phyloP scores from a whole-genome alignment of 2,797 vertebrate genomes.

The Tokudaia tokunoshimensis region DNA sequence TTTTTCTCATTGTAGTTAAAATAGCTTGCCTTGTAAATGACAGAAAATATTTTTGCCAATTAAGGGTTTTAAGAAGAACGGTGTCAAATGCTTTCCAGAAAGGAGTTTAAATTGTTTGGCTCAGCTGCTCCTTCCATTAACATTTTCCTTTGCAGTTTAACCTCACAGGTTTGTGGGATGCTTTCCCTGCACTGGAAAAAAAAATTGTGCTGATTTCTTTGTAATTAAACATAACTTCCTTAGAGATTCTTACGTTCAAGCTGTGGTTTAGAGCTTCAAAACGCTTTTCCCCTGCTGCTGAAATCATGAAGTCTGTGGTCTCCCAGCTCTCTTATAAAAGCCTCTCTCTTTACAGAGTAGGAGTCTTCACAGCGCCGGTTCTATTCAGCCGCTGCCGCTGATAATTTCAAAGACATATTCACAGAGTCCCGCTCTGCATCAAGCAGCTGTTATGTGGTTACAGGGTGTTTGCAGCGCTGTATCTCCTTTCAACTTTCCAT shows the following conservation, averaged over 20 bases:
- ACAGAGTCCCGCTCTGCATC: conserved; percentile 58
- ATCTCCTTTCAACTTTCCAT: conserved; percentile 75
- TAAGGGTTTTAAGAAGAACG: conserved; percentile 58
- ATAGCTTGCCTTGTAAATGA: conserved; percentile 69
- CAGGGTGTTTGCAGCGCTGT: conserved; percentile 63
- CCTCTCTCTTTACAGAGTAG: conserved; percentile 65
- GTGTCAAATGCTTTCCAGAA: conserved; percentile 60
- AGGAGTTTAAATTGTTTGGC: conserved; percentile 70
- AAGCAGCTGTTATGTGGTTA: conserved; percentile 77
- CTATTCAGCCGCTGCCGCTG: conserved; percentile 66
- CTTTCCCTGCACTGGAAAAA: neutral
- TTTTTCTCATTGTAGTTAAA: conserved; percentile 72
- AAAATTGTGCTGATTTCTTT: conserved; percentile 66
- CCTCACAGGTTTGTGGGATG: conserved; percentile 42
- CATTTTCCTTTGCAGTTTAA: conserved; percentile 56
- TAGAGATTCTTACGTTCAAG: conserved; percentile 27
- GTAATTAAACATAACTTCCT: conserved; percentile 75
- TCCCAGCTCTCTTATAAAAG: conserved; percentile 71
- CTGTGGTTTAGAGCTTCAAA: conserved; percentile 66
- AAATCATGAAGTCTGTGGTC: conserved; percentile 57
- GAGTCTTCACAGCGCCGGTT: conserved; percentile 50
- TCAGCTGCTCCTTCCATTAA: conserved; percentile 18
- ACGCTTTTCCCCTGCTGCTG: conserved; percentile 58
- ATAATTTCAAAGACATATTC: conserved; percentile 79
- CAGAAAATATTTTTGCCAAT: conserved; percentile 71